A percentile compares a stretch with the other conserved stretches of the same genome.
Conservation (phyloP, 2,113 vertebrate genomes). For the Larimichthys crocea region DNA sequence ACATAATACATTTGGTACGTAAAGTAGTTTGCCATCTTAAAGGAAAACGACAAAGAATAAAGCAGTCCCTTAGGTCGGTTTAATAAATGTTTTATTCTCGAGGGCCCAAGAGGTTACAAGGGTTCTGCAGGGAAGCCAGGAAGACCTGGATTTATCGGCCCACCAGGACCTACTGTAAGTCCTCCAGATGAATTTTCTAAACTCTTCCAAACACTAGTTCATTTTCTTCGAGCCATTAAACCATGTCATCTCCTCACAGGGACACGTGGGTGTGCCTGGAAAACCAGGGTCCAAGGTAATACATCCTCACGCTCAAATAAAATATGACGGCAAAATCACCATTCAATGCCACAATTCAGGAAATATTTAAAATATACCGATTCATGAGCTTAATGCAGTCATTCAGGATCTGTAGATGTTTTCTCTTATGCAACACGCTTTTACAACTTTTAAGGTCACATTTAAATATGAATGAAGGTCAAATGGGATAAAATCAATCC, state of each 20-base stretch:
- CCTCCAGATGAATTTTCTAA: constrained; percentile 59
- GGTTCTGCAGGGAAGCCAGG: constrained; percentile 84
- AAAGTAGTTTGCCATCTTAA: constrained; percentile 67
- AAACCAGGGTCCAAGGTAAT: constrained; percentile 80
- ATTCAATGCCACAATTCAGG: constrained; percentile 42
- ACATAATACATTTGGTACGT: constrained; percentile 38
- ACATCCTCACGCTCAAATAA: constrained; percentile 38
- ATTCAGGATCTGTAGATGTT: constrained; percentile 15
- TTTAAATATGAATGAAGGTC: neutral
- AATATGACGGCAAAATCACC: constrained; percentile 32
- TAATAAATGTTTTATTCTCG: constrained; percentile 71
- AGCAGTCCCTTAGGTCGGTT: constrained; percentile 56
- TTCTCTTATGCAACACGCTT: constrained; percentile 18
- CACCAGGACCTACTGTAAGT: constrained; percentile 82
- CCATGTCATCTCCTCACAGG: constrained; percentile 75
- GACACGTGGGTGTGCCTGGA: constrained; percentile 82
- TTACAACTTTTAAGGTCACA: constrained; percentile 6
- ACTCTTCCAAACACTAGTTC: constrained; percentile 54
- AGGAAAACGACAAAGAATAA: constrained; percentile 56
- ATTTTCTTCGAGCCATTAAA: constrained; percentile 66
- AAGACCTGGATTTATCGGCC: constrained; percentile 84
- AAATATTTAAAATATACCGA: neutral
- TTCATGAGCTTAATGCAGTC: constrained; percentile 3
- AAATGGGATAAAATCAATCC: neutral
- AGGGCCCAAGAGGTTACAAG: constrained; percentile 83